Evolutionary conservation across 2,888 invertebrate genomes (phyloP), one percentile per base, ranked within the genome.

Genomic region (Xanthia icteritia): DNA sequence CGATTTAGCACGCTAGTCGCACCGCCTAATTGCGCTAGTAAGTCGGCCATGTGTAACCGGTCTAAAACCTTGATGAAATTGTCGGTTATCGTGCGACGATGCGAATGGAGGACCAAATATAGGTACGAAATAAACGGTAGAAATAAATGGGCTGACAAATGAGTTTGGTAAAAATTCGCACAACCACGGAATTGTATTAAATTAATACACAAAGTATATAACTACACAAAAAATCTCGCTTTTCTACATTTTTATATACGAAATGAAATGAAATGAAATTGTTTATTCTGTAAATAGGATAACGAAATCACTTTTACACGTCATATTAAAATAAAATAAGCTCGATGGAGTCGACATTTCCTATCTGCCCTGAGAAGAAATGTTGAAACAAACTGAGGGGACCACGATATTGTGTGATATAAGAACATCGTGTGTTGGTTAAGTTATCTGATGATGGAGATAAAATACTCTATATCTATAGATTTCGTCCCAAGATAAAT

Each of bases 61-160:
- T 42, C 77, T 81, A 81, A 76, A 71, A 36, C 71, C 80, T 63
- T 66, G 70, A 51, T 67, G 76, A 70, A 76, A 80, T 76, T 61
- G 66, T 39, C 56, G 36, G 76, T 76, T 71, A 76, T 70, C 56
- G 51, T n/a, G 74, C 27, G 42, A 23, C 48, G 48, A 67, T 36
- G 61, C 17, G 39, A 23, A 20, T n/a, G 15, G 31, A 54, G n/a
- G 69, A 31, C 42, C n/a, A 36, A 60, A 36, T 45, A 60, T 51
- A 48, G 42, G 8, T 45, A 31, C 8, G 11, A 3, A 48, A n/a
- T n/a, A n/a, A n/a, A n/a, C n/a, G 20, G 23, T 48, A 17, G 6
- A 56, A 77, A 70, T 77, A 64, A 56, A 71, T 48, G 20, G n/a
- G n/a, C 20, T 31, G 39, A 36, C 58, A 27, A 36, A 17, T 42